Percentiles rank a stretch among this genome's conserved stretches.
phyloP scores from a whole-genome alignment of 37 sponge, comb jelly and placozoan genomes.

The Halisarca cf. caerulea region DNA sequence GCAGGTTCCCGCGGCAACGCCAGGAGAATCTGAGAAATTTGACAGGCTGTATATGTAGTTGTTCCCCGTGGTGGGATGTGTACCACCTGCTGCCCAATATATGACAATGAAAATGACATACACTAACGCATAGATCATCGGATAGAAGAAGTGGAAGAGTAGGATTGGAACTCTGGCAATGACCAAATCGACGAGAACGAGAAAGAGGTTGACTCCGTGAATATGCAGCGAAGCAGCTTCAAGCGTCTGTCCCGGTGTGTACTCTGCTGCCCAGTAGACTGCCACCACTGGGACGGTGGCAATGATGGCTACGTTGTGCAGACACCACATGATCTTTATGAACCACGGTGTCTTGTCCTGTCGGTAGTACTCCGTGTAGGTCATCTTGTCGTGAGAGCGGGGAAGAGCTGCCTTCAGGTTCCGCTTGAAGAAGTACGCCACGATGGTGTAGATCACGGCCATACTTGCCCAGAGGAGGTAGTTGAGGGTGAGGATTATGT shows the following conservation, averaged over 20 bases:
- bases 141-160: slow-evolving; percentile 57
- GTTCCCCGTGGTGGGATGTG: not conserved
- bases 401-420: slow-evolving; percentile 18
- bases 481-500: slow-evolving; percentile 25
- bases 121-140: slow-evolving; percentile 25
- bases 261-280: slow-evolving; percentile 36
- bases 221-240: slow-evolving; percentile 29
- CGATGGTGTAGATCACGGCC: not conserved
- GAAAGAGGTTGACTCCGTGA: slow-evolving; percentile 57
- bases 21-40: slow-evolving; percentile 28
- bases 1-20: not conserved
- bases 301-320: slow-evolving; percentile 32
- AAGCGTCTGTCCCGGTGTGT: not conserved
- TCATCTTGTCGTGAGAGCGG: not conserved
- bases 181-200: slow-evolving; percentile 52
- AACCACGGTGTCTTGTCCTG: slow-evolving; percentile 49
- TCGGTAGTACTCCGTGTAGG: slow-evolving; percentile 21
- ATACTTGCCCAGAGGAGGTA: slow-evolving; percentile 9
- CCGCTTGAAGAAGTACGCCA: slow-evolving; percentile 1
- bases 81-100: slow-evolving; percentile 65
- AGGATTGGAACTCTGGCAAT: slow-evolving; percentile 47
- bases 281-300: slow-evolving; percentile 2
- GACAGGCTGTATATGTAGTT: slow-evolving; percentile 49
- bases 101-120: slow-evolving; percentile 61
- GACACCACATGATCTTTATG: slow-evolving; percentile 55